A percentile compares a stretch with the other conserved stretches of the same genome.
These are phyloP conservation scores for Anastrepha obliqua DNA, from an alignment of 1,140 invertebrate genomes.

Conservation along the genomic window DNA sequence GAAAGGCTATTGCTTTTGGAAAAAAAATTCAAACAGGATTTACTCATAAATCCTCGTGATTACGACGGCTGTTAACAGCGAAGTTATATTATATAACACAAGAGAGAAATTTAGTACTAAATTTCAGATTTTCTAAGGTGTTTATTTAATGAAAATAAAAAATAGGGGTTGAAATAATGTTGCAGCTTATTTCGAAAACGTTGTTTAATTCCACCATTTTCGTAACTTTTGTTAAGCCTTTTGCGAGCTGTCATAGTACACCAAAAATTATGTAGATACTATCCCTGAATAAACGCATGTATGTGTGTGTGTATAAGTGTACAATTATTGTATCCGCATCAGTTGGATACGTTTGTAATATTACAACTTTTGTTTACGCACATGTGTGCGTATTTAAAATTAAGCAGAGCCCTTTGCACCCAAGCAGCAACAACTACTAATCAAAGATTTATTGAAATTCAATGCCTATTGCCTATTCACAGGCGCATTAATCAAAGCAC, in stretches of 20 bases:
- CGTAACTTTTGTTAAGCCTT: neutral
- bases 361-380: neutral
- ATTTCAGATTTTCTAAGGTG: too few relatives aligned
- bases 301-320: neutral
- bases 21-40: too few relatives aligned
- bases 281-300: neutral
- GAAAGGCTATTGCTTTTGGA: too few relatives aligned
- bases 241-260: neutral
- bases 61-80: too few relatives aligned
- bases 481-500: constrained; percentile 33
- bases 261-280: neutral
- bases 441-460: constrained; percentile 44
- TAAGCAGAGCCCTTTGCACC: neutral
- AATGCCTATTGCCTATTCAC: constrained; percentile 47
- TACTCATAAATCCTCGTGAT: too few relatives aligned
- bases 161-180: neutral
- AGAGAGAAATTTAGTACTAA: too few relatives aligned
- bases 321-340: neutral
- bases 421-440: constrained; percentile 26
- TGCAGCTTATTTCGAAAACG: neutral
- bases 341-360: neutral
- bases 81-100: too few relatives aligned
- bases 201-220: neutral
- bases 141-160: too few relatives aligned
- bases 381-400: constrained; percentile 34